Conservation (phyloP, 2,113 vertebrate species). For the Menidia beryllina region DNA sequence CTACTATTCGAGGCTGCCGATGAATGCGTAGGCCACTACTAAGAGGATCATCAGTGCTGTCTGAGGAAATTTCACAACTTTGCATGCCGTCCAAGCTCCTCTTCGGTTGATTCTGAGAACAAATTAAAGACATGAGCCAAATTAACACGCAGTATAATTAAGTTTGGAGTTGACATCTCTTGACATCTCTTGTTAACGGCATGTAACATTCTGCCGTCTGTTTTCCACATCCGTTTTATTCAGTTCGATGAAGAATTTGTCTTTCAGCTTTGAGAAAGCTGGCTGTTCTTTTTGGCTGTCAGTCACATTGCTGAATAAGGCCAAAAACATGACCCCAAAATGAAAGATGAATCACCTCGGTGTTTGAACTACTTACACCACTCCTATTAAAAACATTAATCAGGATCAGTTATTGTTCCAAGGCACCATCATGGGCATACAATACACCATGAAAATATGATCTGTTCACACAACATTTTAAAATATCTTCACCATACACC, state of each 20-base stretch:
- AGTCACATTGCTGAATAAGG: too few relatives aligned
- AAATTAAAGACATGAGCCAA: neutral
- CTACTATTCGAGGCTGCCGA: slow-evolving; percentile 97
- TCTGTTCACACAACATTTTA: neutral
- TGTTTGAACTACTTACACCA: too few relatives aligned
- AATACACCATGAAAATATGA: neutral
- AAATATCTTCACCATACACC: neutral
- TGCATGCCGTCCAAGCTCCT: slow-evolving; percentile 99
- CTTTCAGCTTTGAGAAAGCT: too few relatives aligned
- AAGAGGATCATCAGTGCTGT: slow-evolving; percentile 99
- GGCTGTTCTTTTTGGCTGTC: too few relatives aligned
- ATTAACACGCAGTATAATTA: too few relatives aligned
- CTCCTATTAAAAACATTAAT: neutral
- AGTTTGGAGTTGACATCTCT: too few relatives aligned
- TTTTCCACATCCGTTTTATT: too few relatives aligned
- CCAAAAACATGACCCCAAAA: too few relatives aligned
- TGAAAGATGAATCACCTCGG: too few relatives aligned
- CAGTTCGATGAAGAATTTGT: too few relatives aligned
- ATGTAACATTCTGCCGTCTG: too few relatives aligned
- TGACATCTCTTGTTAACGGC: too few relatives aligned
- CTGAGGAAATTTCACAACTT: slow-evolving; percentile 99
- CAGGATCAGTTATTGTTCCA: neutral
- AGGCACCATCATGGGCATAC: neutral
- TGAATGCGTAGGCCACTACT: slow-evolving; percentile 91
- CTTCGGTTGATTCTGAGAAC: slow-evolving; percentile 89